Evolutionary conservation across 2,797 vertebrate genomes (phyloP).

Genomic region (Platyrinchus mystaceus): DNA sequence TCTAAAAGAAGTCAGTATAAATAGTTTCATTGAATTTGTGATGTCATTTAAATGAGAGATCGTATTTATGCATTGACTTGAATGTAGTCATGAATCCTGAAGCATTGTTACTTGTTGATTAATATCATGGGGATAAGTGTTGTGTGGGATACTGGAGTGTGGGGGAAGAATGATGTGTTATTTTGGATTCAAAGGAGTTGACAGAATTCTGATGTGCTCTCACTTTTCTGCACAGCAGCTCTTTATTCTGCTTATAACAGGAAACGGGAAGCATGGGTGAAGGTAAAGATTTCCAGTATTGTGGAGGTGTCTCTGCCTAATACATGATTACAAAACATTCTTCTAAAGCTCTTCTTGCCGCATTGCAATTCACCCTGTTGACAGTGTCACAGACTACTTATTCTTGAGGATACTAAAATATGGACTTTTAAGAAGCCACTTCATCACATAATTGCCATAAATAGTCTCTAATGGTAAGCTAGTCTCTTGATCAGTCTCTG

Average conservation of each 20-base stretch:
- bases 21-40: neutral
- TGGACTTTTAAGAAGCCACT: neutral
- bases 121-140: neutral
- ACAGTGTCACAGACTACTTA: neutral
- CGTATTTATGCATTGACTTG: neutral
- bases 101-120: neutral
- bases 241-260: neutral
- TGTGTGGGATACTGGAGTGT: neutral
- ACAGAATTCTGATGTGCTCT: slow-evolving; percentile 6
- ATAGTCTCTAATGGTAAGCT: neutral
- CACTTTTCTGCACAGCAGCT: neutral
- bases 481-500: neutral
- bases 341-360: neutral
- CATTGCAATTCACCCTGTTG: neutral
- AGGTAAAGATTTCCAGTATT: neutral
- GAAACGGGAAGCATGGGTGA: neutral
- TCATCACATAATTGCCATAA: neutral
- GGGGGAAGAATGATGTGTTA: neutral
- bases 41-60: neutral
- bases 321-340: neutral
- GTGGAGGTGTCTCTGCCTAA: neutral
- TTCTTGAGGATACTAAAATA: neutral
- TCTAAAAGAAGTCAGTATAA: neutral
- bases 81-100: neutral
- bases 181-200: neutral